Conservation (phyloP, 1,140 invertebrate species). For the Callitettix versicolor region DNA sequence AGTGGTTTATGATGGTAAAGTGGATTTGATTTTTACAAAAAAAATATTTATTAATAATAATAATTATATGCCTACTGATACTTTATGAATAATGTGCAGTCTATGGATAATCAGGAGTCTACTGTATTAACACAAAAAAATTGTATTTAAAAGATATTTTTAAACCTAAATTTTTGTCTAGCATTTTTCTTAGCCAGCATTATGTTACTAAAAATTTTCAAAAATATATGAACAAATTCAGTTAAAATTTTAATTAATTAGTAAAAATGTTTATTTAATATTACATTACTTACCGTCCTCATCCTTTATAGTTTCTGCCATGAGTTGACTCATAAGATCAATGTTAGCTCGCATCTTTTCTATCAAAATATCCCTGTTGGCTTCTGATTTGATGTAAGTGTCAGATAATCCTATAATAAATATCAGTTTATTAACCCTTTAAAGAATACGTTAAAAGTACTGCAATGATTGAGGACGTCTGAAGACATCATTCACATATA, state of each 20-base stretch:
- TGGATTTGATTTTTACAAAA: no score
- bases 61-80: no score
- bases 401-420: background rate
- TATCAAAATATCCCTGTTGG: constrained; percentile 58
- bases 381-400: constrained; percentile 20
- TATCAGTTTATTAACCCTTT: background rate
- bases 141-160: background rate
- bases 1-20: no score
- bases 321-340: constrained; percentile 64
- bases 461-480: no score
- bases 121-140: background rate
- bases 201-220: background rate
- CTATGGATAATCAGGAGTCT: background rate
- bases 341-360: constrained; percentile 64
- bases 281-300: constrained; percentile 24
- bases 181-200: background rate
- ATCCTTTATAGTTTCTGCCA: constrained; percentile 58
- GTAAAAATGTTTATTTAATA: background rate
- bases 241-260: background rate
- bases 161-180: constrained; percentile 1
- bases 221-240: background rate
- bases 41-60: no score
- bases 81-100: no score
- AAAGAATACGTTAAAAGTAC: no score
- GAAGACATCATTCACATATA: no score